Base-by-base conservation (phyloP, 2,888 invertebrate species). In the Apodemia zela region DNA sequence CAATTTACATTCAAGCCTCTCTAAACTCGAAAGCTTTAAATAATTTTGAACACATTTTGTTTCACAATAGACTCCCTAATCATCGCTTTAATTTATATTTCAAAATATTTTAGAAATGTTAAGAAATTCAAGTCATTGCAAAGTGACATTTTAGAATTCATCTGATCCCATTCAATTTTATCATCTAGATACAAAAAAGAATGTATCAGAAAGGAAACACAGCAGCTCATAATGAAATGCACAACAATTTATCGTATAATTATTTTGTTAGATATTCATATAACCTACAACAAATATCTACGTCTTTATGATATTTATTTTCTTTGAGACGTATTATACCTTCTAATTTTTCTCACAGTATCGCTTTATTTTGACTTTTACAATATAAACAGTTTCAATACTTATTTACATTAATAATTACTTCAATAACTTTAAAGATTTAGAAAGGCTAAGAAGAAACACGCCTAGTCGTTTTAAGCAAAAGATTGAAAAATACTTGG, bases 281-380 rank as follows among this genome's bases (percentile, higher is more conserved):
- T 78, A 81, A 70, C 76, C 87, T 89, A 89, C 85, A 85, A 87
- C 84, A 87, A 84, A 81, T 85, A 86, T 74, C 81, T 84, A 88
- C 88, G 81, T 83, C 85, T 75, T 82, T 82, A 84, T 89, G 89
- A 89, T 89, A 89, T 87, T 82, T 82, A 73, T 72, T 77, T 42
- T 73, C 72, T 83, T 84, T 82, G 81, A 85, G 88, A 89, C 88
- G 69, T 81, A 76, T 72, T 78, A 82, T 88, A 88, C 80, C 82
- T 80, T 85, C 91, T 91, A 91, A 88, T 84, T 78, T 88, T 91
- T 90, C 82, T 91, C 91, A 91, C 91, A 91, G 91, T 89, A 79
- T 86, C 86, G 91, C 91, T 91, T 91, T 87, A 89, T 89, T 89
- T 89, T 91, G 91, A 91, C 91, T 89, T 79, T 87, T 78, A 85